Evolutionary conservation across 2,797 vertebrate species (phyloP).

Genomic region (Amblyraja radiata): DNA sequence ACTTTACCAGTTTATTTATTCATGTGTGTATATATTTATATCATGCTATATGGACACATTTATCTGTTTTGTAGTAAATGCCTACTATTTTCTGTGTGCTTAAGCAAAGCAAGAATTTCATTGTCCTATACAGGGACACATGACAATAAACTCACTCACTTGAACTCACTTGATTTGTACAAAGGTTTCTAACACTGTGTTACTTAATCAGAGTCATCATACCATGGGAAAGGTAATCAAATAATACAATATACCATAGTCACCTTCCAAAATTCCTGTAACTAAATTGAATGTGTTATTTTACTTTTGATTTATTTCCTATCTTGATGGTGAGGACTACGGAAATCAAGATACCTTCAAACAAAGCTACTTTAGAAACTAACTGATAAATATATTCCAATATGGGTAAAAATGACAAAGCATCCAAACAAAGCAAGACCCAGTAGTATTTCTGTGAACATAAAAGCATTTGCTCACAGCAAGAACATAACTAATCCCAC

Average conservation of each 20-base stretch:
- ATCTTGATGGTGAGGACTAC: not conserved
- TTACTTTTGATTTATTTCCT: not conserved
- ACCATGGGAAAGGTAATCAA: not conserved
- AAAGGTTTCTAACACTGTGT: not conserved
- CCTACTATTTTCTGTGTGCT: too few species aligned
- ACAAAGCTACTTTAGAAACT: not conserved
- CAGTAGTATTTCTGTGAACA: not conserved
- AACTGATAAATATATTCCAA: not conserved
- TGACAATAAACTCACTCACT: too few species aligned
- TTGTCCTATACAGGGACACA: too few species aligned
- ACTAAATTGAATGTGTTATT: not conserved
- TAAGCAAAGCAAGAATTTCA: too few species aligned
- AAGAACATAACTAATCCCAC: not conserved
- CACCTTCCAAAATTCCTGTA: not conserved
- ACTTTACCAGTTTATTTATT: too few species aligned
- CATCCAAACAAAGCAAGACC: not conserved
- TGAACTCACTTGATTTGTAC: too few species aligned
- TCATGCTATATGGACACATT: too few species aligned
- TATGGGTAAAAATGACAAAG: not conserved
- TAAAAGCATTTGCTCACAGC: not conserved
- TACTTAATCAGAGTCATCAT: not conserved
- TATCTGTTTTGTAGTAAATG: too few species aligned
- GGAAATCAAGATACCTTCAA: not conserved
- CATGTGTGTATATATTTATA: too few species aligned
- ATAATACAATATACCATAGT: not conserved